Evolutionary conservation across 2,888 invertebrate genomes (phyloP).

Genomic region (Ectemnius lituratus): DNA sequence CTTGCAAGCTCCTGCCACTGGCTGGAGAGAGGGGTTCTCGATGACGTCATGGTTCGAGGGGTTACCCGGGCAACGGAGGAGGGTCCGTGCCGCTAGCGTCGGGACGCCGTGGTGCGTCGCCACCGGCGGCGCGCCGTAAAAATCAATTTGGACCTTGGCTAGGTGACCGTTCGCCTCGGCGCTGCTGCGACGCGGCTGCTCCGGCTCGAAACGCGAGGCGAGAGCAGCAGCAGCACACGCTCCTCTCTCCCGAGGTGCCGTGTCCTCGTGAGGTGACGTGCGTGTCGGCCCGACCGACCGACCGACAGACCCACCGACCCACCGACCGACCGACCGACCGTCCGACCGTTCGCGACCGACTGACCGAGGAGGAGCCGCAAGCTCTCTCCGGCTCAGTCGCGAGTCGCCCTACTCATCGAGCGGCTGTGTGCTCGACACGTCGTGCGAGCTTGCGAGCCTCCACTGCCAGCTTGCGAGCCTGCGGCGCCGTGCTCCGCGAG

Average conservation of each 20-base stretch:
- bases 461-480: no score
- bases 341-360: slow-evolving; percentile 7
- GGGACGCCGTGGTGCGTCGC: slow-evolving; percentile 73
- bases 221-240: slow-evolving; percentile 52
- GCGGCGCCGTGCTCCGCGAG: no score
- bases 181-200: slow-evolving; percentile 53
- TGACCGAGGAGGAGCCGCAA: slow-evolving; percentile 29
- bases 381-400: slow-evolving; percentile 37
- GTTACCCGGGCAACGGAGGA: slow-evolving; percentile 74
- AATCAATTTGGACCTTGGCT: slow-evolving; percentile 77
- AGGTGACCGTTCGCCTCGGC: slow-evolving; percentile 63
- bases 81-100: slow-evolving; percentile 67
- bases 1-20: neutral
- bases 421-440: slow-evolving; percentile 58
- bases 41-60: slow-evolving; percentile 71
- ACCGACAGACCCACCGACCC: slow-evolving; percentile 62
- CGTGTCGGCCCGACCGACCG: slow-evolving; percentile 51
- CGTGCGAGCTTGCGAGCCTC: slow-evolving; percentile 34
- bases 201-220: slow-evolving; percentile 35
- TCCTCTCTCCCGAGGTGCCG: slow-evolving; percentile 55
- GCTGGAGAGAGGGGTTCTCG: slow-evolving; percentile 32
- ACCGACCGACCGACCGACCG: slow-evolving; percentile 64
- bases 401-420: slow-evolving; percentile 68
- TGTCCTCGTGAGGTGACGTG: slow-evolving; percentile 10
- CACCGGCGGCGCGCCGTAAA: slow-evolving; percentile 74